Conservation (phyloP, 2,888 invertebrate species). For the Lobophora halterata region DNA sequence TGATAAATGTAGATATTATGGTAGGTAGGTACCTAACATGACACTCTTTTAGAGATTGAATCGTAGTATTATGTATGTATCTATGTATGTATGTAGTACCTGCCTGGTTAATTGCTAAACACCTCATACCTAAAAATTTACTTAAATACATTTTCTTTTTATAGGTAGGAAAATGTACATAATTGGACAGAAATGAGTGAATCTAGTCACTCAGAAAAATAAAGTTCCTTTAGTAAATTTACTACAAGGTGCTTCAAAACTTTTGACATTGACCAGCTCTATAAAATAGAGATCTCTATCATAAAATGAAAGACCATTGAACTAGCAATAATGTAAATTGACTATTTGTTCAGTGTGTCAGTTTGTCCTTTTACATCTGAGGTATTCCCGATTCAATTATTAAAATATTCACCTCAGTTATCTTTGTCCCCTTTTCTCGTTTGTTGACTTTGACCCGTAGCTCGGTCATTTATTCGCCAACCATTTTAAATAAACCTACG, state of each 20-base stretch:
- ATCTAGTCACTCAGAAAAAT: too few species aligned
- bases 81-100: too few species aligned
- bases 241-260: too few species aligned
- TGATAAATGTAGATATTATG: slow-evolving; percentile 5
- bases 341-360: slow-evolving; percentile 15
- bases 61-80: slow-evolving; percentile 24
- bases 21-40: too few species aligned
- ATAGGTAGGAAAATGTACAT: too few species aligned
- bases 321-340: slow-evolving; percentile 20
- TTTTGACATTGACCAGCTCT: too few species aligned
- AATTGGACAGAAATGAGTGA: too few species aligned
- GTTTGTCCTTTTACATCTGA: slow-evolving; percentile 21
- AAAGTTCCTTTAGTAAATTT: too few species aligned
- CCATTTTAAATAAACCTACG: background rate
- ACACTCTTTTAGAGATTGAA: too few species aligned
- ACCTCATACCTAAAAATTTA: too few species aligned
- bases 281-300: background rate
- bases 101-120: too few species aligned
- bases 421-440: slow-evolving; percentile 22
- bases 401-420: slow-evolving; percentile 14
- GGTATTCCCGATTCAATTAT: slow-evolving; percentile 21
- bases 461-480: slow-evolving; percentile 10
- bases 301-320: slow-evolving; percentile 30
- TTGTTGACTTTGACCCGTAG: slow-evolving; percentile 16
- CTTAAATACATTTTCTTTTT: too few species aligned